Evolutionary conservation across 2,888 invertebrate genomes (phyloP), one percentile per base, ranked within the genome.

Genomic region (Lydus trimaculatus): DNA sequence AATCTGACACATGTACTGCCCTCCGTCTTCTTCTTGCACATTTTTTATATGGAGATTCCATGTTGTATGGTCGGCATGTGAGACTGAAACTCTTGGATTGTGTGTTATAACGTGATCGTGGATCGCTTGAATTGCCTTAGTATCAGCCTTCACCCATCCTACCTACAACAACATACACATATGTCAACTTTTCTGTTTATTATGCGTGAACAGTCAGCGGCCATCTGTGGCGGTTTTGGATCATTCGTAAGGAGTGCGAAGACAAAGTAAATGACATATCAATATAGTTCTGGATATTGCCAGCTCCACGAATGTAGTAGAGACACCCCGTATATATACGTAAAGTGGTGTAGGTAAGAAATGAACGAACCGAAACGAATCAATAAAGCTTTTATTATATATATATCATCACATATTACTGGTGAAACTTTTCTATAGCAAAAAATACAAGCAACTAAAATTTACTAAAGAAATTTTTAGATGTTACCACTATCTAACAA

Each of bases 1-100:
- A 81, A 97, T 92, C 87, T 97, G 96, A 85, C 96, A 97, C 95
- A 96, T 96, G 86, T 96, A 97, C 77, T 92, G 90, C 33, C 97
- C 97, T 61, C 92, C 90, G 85, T 97, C 97, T 81, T 95, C 95
- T 82, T 94, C 94, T 80, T 94, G 93, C 2, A 94, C 92, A 78
- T 92, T 91, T 80, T 91, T 92, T 82, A 97, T 95, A 85, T 95
- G 94, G 72, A 97, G 88, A 86, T 94, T 95, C 97, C 97, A 97
- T 79, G 92, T 93, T 73, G 91, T 89, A 84, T 94, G 93, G 81
- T 96, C 95, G 81, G 91, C 91, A 84, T 94, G 95, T 36, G 94
- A 92, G 67, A 96, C 95, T 58, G 91, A 91, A 60, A 96, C 92
- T 74, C 96, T 89, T 71, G 93, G 92, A 87, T 96, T 96, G 87